Conservation (phyloP, 2,888 invertebrate genomes). For the Idaea biselata region DNA sequence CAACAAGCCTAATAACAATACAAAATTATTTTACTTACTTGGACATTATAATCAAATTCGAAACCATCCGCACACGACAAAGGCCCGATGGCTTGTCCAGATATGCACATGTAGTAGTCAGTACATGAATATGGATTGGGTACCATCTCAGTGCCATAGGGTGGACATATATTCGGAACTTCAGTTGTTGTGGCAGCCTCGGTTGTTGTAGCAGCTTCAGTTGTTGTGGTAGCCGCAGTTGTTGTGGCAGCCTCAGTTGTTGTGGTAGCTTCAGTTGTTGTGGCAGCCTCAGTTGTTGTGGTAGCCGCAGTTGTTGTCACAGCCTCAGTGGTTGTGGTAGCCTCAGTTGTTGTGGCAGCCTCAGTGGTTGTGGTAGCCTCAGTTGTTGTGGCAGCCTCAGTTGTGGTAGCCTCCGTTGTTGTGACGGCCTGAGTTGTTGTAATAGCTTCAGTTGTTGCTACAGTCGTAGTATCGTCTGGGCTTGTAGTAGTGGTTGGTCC, state of each 20-base stretch:
- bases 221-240: slow-evolving; percentile 3
- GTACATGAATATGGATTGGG: slow-evolving; percentile 18
- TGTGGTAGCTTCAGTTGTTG: not conserved
- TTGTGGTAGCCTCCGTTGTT: not conserved
- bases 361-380: slow-evolving; percentile 2
- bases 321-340: slow-evolving; percentile 1
- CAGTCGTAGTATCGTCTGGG: not conserved
- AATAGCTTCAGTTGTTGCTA: not conserved
- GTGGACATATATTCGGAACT: too few species aligned
- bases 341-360: slow-evolving; percentile 1
- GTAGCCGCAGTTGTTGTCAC: not conserved
- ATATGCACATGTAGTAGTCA: slow-evolving; percentile 22
- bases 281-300: not conserved
- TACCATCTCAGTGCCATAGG: not conserved
- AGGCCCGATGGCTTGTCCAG: slow-evolving; percentile 12
- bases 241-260: slow-evolving; percentile 6
- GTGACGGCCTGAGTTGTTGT: not conserved
- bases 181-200: not conserved
- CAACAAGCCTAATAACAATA: too few species aligned
- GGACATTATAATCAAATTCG: slow-evolving; percentile 5
- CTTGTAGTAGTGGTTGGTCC: not conserved
- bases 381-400: not conserved
- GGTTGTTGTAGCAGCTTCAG: slow-evolving; percentile 1
- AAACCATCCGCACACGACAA: slow-evolving; percentile 4
- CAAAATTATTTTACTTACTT: not conserved